Percentiles rank a stretch among this genome's conserved stretches.
These are phyloP conservation scores for Mylabris phalerata DNA, from an alignment of 1,140 invertebrate genomes.

Conservation along the genomic window DNA sequence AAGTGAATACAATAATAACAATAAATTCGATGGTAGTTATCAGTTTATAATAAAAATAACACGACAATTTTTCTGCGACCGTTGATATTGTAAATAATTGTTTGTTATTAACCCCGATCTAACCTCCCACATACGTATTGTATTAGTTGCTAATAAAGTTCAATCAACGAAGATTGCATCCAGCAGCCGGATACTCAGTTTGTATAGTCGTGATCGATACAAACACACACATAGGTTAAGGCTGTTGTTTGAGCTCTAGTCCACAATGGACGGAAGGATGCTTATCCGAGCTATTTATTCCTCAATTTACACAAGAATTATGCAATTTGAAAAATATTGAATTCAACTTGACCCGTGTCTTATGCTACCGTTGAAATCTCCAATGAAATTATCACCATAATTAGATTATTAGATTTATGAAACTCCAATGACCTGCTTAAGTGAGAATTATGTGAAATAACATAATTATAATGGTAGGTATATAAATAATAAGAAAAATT, in stretches of 20 bases:
- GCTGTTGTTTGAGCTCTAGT: constrained; percentile 15
- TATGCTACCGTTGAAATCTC: too few relatives aligned
- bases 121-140: too few relatives aligned
- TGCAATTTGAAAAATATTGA: too few relatives aligned
- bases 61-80: too few relatives aligned
- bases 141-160: constrained; percentile 11
- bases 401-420: too few relatives aligned
- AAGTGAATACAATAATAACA: too few relatives aligned
- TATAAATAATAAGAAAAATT: not conserved
- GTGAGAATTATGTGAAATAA: too few relatives aligned
- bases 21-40: too few relatives aligned
- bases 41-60: too few relatives aligned
- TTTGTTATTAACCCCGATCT: constrained; percentile 10
- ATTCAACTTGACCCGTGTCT: too few relatives aligned
- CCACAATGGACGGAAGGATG: constrained; percentile 26
- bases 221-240: constrained; percentile 19
- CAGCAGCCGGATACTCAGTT: constrained; percentile 22
- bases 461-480: not conserved
- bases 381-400: too few relatives aligned
- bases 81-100: not conserved
- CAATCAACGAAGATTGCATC: constrained; percentile 19
- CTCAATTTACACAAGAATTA: not conserved
- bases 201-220: constrained; percentile 20
- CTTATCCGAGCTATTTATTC: not conserved
- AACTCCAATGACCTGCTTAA: too few relatives aligned